These are phyloP conservation scores for Gerris lacustris DNA, from an alignment of 2,888 invertebrate genomes.

Conservation along the genomic window DNA sequence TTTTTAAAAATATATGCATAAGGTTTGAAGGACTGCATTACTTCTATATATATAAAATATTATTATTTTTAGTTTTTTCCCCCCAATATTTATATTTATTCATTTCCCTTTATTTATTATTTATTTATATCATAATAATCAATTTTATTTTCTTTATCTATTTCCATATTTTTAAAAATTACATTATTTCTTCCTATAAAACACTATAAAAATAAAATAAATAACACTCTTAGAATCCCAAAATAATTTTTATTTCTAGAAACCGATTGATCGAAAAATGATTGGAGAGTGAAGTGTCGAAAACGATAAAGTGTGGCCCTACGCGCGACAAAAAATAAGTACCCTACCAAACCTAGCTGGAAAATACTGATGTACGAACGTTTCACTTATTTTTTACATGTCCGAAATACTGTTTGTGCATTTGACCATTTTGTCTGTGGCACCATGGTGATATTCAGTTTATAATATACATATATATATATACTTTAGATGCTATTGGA, in stretches of 20 bases:
- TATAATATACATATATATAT: background rate
- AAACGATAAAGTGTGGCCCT: constrained; percentile 3
- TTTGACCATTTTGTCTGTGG: constrained; percentile 25
- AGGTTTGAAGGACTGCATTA: too few species aligned
- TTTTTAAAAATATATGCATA: too few species aligned
- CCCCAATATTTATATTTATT: constrained; percentile 14
- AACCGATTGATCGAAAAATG: constrained; percentile 15
- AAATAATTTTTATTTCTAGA: constrained; percentile 28
- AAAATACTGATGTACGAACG: constrained; percentile 19
- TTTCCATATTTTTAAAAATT: too few species aligned
- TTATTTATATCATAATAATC: constrained; percentile 13
- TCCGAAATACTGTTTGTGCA: constrained; percentile 22
- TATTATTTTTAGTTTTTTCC: too few species aligned
- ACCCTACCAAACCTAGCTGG: background rate
- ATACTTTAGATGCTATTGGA: constrained; percentile 27
- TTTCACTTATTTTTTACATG: constrained; percentile 12
- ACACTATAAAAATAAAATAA: too few species aligned
- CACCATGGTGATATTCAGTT: constrained; percentile 22
- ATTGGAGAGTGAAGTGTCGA: constrained; percentile 22
- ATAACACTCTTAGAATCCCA: constrained; percentile 18
- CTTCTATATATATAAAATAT: too few species aligned
- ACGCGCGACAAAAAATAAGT: too few species aligned
- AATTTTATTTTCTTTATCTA: too few species aligned
- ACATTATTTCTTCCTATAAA: too few species aligned
- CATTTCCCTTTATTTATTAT: constrained; percentile 19